A percentile compares a stretch with the other conserved stretches of the same genome.
Evolutionary conservation across 2,888 invertebrate genomes (phyloP).

Genomic region (Electrophaes corylata): DNA sequence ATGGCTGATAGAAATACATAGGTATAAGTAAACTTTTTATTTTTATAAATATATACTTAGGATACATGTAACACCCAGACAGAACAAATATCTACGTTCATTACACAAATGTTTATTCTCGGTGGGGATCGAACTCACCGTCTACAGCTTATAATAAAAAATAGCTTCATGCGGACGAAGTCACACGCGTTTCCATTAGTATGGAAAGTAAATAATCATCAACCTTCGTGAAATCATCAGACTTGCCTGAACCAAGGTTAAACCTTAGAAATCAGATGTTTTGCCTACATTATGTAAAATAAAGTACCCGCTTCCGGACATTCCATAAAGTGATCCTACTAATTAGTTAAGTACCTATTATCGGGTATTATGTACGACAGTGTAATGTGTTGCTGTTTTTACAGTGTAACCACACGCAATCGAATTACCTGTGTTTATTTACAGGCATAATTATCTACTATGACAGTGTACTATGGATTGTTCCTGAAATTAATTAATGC

Average conservation of each 20-base stretch:
- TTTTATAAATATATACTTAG: too few species aligned
- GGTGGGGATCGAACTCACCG: too few species aligned
- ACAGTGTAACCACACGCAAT: slow-evolving; percentile 19
- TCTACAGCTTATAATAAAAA: too few species aligned
- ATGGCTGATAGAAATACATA: too few species aligned
- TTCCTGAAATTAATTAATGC: slow-evolving; percentile 14
- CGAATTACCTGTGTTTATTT: neutral
- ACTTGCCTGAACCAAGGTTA: neutral
- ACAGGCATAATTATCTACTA: slow-evolving; percentile 21
- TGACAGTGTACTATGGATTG: slow-evolving; percentile 9
- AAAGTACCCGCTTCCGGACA: slow-evolving; percentile 25
- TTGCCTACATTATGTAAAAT: neutral
- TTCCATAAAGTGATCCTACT: slow-evolving; percentile 10
- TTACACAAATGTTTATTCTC: too few species aligned
- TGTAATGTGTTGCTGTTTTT: slow-evolving; percentile 24
- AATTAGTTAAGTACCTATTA: slow-evolving; percentile 17
- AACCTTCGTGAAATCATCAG: neutral
- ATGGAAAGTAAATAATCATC: neutral
- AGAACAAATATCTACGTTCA: too few species aligned
- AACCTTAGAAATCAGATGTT: slow-evolving; percentile 29
- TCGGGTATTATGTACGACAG: slow-evolving; percentile 24
- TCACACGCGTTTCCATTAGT: too few species aligned
- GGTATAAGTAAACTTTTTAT: too few species aligned
- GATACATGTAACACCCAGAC: too few species aligned
- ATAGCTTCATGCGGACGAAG: too few species aligned